Base-by-base conservation (phyloP, 2,888 invertebrate species). In the Seira ritae region DNA sequence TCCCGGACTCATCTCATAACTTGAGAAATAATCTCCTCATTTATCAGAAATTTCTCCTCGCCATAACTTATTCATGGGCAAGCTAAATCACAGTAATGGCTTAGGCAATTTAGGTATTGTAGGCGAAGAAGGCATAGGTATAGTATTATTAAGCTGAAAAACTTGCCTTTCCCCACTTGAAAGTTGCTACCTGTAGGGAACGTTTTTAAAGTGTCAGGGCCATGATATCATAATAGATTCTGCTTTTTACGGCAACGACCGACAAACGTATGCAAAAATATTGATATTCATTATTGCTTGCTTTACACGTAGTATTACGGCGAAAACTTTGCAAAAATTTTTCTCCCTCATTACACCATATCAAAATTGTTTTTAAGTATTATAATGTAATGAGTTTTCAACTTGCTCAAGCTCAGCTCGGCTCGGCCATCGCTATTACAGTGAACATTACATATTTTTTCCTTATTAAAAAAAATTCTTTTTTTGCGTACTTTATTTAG, bases 401-500 rank as follows among this genome's bases (percentile, higher is more conserved):
- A 62, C 19, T 19, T 20, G 62, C 62, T 22, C 4, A 2, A 62
- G n/a, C n/a, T n/a, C n/a, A n/a, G n/a, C n/a, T n/a, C n/a, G n/a
- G n/a, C n/a, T n/a, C 10, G 10, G 20, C 42, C 22, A 31, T 8
- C 8, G 31, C 2, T 69, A 3, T 69, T 1, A 24, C 3, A 10
- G n/a, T 1, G 20, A 1, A n/a, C 23, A 50, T 46, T 68, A 68
- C 19, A 31, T 12, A 17, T 65, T 17, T 23, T 22, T 71, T 15
- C n/a, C 31, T 70, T 70, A n/a, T 46, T 23, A 67, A 31, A 4
- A 69, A 69, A 60, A 60, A 4, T 3, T 60, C 17, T 19, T 12
- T 60, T 19, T 69, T 10, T 70, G 46, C 68, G 60, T 69, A 12
- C 22, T 72, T 71, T 68, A 84, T 80, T 76, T 72, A 84, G 84